Evolutionary conservation across 1,140 invertebrate species (phyloP), one percentile per base, ranked within the genome.

Genomic region (Hyles euphorbiae): DNA sequence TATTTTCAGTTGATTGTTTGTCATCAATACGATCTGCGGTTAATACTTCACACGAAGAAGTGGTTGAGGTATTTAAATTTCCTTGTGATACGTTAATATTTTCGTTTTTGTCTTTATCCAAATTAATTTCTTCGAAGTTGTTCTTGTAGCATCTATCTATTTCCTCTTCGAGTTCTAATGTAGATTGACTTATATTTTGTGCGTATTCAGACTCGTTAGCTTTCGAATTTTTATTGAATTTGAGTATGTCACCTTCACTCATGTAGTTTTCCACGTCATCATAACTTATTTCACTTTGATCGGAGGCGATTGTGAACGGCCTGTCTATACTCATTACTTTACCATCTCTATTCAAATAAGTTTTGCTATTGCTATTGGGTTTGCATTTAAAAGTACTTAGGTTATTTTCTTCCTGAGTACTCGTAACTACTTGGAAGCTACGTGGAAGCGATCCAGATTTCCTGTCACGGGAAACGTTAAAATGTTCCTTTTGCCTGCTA

Each of bases 371-470:
- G 54, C 74, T 75, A 48, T 89, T 88, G 36, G 89, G 86, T 76
- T 89, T 90, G 60, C 76, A 88, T 73, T 88, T 87, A 74, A 86
- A 88, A 45, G 81, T 82, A 65, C 68, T 78, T 54, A 82, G 63
- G 68, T 70, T 74, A 63, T 69, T 78, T 47, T 81, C 80, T 62
- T 83, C 89, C 59, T 68, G 78, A 58, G 67, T 81, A 68, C 68
- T 90, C 61, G 79, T 91, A 9, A 88, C 88, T 47, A 93, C 79
- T 81, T 94, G 93, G 70, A 96, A 96, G 68, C 94, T 95, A 55
- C 95, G 89, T 0, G 95, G 95, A 44, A 96, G 74, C 0, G 95
- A 96, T 12, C 94, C 95, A 46, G 93, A 93, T 78, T 96, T 96
- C 71, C 87, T 89, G 52, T 88, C 86, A 66, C 87, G 78, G 7